Base-by-base conservation (phyloP, 2,797 vertebrate genomes). In the Smutsia gigantea region DNA sequence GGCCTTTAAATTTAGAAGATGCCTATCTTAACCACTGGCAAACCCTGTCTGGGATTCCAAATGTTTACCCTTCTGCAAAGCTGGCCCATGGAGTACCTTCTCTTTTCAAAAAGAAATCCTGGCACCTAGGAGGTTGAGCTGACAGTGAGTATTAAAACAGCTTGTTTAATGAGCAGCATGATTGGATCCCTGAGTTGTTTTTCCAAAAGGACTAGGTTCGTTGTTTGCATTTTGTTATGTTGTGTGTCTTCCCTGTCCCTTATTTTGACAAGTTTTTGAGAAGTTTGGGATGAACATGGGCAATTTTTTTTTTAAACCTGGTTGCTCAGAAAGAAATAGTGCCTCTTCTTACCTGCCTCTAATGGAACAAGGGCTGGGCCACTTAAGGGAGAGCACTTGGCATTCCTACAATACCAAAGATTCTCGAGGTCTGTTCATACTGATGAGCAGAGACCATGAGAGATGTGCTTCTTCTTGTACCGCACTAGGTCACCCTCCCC, bases 181-280 rank as follows among this genome's bases (percentile, higher is more conserved):
- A 96, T 61, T 93, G 95, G 96, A 66, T 39, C 0, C 15, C 95
- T 18, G 57, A 88, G 66, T 94, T 91, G 49, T 77, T 89, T 88
- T 93, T 88, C 93, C 27, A 0, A n/a, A 72, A 96, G 92, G 77
- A 92, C 87, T 63, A 14, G 51, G 75, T 59, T 94, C 19, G 84
- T 59, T 92, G 90, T 96, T 96, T 95, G 87, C 72, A 71, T 96
- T 94, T 89, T 91, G 95, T 91, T 95, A 59, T 88, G 85, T 69
- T 75, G 85, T 59, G 2, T n/a, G 87, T 71, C 84, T 91, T 75
- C 39, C 14, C 83, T 46, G 86, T 77, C 95, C 97, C 93, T 95
- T 94, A 97, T 97, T 97, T 96, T 97, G 97, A 97, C 97, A 97
- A 97, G 97, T 87, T 90, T 81, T 97, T 18, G 25, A 84, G 96